Evolutionary conservation across 2,113 vertebrate genomes (phyloP).

Genomic region (Nesogale talazaci): DNA sequence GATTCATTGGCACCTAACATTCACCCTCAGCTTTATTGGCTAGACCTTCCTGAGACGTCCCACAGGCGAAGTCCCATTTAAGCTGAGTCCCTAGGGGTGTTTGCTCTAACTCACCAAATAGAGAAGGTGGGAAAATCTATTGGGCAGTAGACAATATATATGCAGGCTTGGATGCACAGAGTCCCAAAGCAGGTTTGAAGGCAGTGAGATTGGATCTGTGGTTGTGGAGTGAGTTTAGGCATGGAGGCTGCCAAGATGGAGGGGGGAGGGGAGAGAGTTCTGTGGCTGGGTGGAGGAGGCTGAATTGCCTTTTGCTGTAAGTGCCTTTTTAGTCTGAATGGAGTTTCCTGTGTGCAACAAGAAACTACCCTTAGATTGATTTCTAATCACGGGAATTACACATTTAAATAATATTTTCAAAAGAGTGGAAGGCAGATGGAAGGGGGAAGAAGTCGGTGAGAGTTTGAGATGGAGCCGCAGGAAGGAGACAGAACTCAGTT

Average conservation of each 20-base stretch:
- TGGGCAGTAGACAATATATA: not conserved
- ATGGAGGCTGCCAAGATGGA: not conserved
- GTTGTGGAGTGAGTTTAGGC: not conserved
- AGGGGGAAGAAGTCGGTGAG: not conserved
- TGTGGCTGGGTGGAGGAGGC: too few relatives aligned
- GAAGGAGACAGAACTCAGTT: too few relatives aligned
- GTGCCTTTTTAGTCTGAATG: not conserved
- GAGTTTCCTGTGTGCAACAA: not conserved
- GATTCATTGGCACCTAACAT: too few relatives aligned
- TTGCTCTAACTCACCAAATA: not conserved
- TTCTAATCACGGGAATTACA: not conserved
- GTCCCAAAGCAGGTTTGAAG: not conserved
- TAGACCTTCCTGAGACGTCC: too few relatives aligned
- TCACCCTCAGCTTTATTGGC: too few relatives aligned
- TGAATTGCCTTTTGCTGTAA: not conserved
- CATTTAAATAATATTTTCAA: not conserved
- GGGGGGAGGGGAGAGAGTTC: not conserved
- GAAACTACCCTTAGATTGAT: too few relatives aligned
- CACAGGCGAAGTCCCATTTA: not conserved
- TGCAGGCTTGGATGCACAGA: not conserved
- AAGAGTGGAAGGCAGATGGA: not conserved
- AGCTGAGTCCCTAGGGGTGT: not conserved
- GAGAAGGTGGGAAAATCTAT: not conserved
- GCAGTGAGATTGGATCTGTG: not conserved
- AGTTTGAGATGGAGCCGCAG: too few relatives aligned